These are phyloP conservation scores for Anolis sagrei DNA, from an alignment of 2,113 vertebrate genomes.

Conservation along the genomic window DNA sequence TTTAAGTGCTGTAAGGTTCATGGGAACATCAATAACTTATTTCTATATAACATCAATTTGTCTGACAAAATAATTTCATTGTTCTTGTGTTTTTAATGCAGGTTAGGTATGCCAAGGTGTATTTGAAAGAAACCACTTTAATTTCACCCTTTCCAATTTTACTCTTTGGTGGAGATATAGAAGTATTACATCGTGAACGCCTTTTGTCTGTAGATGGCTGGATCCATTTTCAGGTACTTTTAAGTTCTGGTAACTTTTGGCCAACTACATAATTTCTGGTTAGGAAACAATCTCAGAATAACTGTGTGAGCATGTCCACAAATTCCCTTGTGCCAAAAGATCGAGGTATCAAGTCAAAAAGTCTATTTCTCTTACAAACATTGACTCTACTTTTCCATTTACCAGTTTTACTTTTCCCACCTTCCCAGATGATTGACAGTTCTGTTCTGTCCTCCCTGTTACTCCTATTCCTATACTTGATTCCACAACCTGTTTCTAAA, in stretches of 20 bases:
- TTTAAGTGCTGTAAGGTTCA: no score
- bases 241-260: conserved; percentile 14
- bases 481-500: no score
- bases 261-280: background rate
- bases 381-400: no score
- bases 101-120: conserved; percentile 94
- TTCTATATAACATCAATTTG: background rate
- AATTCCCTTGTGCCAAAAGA: no score
- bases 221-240: conserved; percentile 93
- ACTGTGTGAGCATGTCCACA: no score
- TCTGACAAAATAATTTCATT: background rate
- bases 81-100: conserved; percentile 64
- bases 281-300: background rate
- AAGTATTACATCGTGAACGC: conserved; percentile 93
- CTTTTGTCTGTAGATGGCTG: conserved; percentile 93
- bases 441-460: no score
- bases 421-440: no score
- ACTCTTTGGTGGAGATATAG: conserved; percentile 96
- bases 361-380: no score
- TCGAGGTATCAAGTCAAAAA: no score
- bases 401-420: no score
- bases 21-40: background rate
- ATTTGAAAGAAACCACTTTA: conserved; percentile 90
- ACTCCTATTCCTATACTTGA: no score
- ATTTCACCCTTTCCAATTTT: conserved; percentile 93